Percentiles rank a stretch among this genome's conserved stretches.
Conservation (phyloP, 2,113 vertebrate genomes). For the Noctilio leporinus region DNA sequence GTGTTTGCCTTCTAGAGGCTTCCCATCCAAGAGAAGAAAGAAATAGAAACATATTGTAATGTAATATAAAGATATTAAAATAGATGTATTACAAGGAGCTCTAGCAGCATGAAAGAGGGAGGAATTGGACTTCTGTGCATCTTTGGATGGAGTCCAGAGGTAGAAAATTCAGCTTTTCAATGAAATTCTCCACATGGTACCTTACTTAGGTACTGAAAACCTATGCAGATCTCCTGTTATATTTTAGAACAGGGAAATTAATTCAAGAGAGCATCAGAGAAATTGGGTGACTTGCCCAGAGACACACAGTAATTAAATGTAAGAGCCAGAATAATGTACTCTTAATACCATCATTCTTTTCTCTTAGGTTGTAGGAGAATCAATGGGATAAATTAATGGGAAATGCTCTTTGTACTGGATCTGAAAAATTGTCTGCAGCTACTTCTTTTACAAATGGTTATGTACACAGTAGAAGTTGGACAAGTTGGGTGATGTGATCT, state of each 20-base stretch:
- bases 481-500: background rate
- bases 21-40: background rate
- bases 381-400: background rate
- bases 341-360: background rate
- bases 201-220: background rate
- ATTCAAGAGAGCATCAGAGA: background rate
- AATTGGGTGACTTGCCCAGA: background rate
- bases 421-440: background rate
- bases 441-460: background rate
- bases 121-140: background rate
- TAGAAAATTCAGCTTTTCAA: constrained; percentile 8
- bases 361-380: background rate
- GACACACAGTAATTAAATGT: background rate
- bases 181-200: background rate
- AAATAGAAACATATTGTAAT: background rate
- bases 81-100: background rate
- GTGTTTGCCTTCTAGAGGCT: background rate
- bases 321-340: background rate
- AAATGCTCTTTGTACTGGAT: background rate
- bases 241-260: background rate
- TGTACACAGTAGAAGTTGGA: background rate
- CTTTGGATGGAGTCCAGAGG: background rate
- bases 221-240: background rate
- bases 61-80: background rate
- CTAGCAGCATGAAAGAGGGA: background rate